Conservation (phyloP, 2,113 vertebrate genomes). For the Pongo abelii region DNA sequence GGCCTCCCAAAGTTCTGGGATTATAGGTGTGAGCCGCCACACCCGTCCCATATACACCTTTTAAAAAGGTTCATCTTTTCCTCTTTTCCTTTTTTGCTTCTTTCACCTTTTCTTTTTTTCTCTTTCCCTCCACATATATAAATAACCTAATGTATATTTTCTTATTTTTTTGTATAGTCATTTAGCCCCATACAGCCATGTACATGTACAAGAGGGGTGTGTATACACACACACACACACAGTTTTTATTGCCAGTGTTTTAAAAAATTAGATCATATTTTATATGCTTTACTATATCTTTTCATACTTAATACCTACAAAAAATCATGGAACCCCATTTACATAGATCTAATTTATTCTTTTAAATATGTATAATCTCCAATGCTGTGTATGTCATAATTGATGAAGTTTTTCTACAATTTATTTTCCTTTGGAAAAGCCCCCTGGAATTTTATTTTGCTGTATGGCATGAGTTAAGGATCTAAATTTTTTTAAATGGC, state of each 20-base stretch:
- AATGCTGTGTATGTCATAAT: not conserved
- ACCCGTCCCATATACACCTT: not conserved
- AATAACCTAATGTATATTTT: not conserved
- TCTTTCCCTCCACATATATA: not conserved
- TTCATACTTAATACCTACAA: not conserved
- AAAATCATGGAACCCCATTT: not conserved
- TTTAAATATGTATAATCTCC: not conserved
- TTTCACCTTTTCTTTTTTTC: not conserved
- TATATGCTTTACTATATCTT: not conserved
- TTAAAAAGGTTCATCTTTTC: not conserved
- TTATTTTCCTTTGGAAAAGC: not conserved
- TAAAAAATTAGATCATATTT: not conserved
- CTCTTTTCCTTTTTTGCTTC: not conserved
- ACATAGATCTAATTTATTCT: not conserved
- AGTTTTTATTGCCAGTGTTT: not conserved
- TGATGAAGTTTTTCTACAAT: not conserved
- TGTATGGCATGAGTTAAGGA: not conserved
- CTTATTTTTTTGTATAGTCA: not conserved
- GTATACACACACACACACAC: no score
- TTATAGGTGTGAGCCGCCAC: no score
- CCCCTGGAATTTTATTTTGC: not conserved
- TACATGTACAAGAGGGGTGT: accelerated
- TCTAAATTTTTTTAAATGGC: not conserved
- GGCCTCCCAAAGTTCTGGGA: no score
- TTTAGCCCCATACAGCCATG: no score